Evolutionary conservation across 2,113 vertebrate genomes (phyloP).

Genomic region (Trachemys scripta): DNA sequence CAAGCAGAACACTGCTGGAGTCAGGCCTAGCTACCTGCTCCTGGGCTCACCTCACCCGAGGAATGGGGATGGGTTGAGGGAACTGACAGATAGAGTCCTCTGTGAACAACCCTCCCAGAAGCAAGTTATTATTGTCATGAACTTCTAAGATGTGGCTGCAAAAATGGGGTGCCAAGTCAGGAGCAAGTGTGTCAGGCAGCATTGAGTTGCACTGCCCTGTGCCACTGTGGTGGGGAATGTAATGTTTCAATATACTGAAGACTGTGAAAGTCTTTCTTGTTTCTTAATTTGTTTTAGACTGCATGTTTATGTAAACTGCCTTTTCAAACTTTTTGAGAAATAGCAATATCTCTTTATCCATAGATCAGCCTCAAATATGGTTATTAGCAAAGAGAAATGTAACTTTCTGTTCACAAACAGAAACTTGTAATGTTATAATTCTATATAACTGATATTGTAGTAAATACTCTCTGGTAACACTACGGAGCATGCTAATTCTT

Average conservation of each 20-base stretch:
- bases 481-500: background rate
- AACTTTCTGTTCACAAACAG: background rate
- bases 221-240: background rate
- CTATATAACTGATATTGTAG: background rate
- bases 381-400: background rate
- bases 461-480: background rate
- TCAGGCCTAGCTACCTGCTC: no score
- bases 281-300: background rate
- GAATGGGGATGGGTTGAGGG: no score
- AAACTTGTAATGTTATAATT: background rate
- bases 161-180: no score
- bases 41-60: no score
- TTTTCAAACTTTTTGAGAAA: background rate
- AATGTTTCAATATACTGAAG: background rate
- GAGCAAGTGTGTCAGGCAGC: no score
- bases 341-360: background rate
- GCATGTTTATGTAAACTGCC: background rate
- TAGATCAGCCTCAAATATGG: background rate
- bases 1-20: no score
- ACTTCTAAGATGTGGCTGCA: no score
- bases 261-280: background rate
- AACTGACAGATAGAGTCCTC: no score
- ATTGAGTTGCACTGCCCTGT: no score
- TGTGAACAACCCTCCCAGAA: no score
- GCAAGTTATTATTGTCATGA: no score